Percentiles rank a stretch among this genome's conserved stretches.
Evolutionary conservation across 2,113 vertebrate species (phyloP).

Genomic region (Camelus bactrianus): DNA sequence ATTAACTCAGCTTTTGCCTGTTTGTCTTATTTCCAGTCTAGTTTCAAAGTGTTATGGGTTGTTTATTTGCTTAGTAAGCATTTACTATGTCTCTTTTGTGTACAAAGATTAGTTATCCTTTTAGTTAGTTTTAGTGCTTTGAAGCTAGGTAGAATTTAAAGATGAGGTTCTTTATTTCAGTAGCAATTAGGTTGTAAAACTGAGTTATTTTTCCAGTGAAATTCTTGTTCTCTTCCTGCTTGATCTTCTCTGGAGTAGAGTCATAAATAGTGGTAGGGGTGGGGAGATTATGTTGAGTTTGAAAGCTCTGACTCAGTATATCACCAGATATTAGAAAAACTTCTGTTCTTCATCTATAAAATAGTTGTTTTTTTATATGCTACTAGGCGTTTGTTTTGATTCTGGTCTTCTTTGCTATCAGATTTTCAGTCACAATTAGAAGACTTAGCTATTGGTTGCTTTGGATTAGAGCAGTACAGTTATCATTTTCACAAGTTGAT

Average conservation of each 20-base stretch:
- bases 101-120: background rate
- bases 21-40: background rate
- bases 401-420: slow-evolving; percentile 11
- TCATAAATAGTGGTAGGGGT: background rate
- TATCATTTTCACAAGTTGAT: slow-evolving; percentile 27
- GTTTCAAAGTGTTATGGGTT: background rate
- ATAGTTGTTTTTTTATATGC: background rate
- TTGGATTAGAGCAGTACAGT: background rate
- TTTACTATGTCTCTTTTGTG: background rate
- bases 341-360: background rate
- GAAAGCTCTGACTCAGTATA: background rate
- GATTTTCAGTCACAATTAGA: background rate
- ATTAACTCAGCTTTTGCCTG: background rate
- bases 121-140: slow-evolving; percentile 34
- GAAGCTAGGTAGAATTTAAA: background rate
- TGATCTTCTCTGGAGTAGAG: background rate
- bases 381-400: background rate
- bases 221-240: background rate
- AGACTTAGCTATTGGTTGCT: background rate
- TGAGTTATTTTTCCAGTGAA: background rate
- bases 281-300: background rate
- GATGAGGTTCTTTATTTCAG: background rate
- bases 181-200: background rate
- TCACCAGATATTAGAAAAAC: background rate
- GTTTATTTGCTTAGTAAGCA: background rate